Evolutionary conservation across 2,113 vertebrate genomes (phyloP).

Genomic region (Echinops telfairi): DNA sequence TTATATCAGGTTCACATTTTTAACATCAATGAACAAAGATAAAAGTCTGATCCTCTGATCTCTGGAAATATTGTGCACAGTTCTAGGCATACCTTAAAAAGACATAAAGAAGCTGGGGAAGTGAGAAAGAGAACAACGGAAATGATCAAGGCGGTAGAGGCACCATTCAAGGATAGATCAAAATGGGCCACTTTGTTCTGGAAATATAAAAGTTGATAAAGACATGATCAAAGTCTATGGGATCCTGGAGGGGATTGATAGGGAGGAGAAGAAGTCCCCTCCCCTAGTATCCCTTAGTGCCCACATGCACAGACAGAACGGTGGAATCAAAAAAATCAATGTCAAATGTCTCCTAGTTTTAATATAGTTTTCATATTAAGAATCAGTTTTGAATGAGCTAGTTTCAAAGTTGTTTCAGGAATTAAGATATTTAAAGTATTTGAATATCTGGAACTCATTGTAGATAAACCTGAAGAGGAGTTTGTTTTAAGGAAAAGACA

Average conservation of each 20-base stretch:
- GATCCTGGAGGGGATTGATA: conserved; percentile 30
- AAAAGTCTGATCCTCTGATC: conserved; percentile 78
- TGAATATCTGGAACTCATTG: not conserved
- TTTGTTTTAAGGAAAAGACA: not conserved
- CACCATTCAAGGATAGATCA: conserved; percentile 75
- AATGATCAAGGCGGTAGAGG: conserved; percentile 74
- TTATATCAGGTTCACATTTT: conserved; percentile 73
- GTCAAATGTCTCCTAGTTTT: not conserved
- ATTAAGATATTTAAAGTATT: not conserved
- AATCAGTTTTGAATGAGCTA: conserved; percentile 39
- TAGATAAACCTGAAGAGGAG: not conserved
- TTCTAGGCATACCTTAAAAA: conserved; percentile 71
- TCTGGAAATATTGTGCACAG: conserved; percentile 69
- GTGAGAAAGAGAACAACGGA: conserved; percentile 66
- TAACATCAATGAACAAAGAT: conserved; percentile 78
- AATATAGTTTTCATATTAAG: conserved; percentile 24
- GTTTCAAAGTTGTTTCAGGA: conserved; percentile 45
- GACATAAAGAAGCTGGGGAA: conserved; percentile 70
- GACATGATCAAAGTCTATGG: conserved; percentile 71
- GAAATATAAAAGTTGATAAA: conserved; percentile 67
- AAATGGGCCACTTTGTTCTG: conserved; percentile 80
- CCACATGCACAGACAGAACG: conserved; percentile 45
- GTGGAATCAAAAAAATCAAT: not conserved
- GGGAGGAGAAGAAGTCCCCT: not conserved
- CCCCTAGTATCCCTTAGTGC: not conserved